Base-by-base conservation (phyloP, 2,797 vertebrate species). In the Limnodromus scolopaceus region DNA sequence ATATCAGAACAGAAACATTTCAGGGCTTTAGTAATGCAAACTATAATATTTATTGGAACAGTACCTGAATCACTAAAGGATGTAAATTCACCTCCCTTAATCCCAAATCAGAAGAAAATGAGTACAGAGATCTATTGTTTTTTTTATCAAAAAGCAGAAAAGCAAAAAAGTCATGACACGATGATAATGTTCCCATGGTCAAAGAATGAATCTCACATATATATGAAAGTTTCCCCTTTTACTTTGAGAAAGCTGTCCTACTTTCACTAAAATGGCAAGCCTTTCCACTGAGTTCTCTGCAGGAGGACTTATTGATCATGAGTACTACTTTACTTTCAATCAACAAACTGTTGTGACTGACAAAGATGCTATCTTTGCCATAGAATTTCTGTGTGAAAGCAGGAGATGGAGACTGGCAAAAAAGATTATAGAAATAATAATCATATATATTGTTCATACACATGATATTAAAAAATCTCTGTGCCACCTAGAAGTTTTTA, bases 121-220 rank as follows among this genome's bases (percentile, higher is more conserved):
- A 84, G 34, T 6, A 66, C 11, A 60, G 17, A 16, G 16, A 45
- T 45, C 3, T 1, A 16, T 24, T 74, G 39, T 68, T 80, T 92
- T 2, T 71, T 80, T 93, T 2, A 83, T 49, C 28, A 71, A 84
- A 90, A 46, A 28, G 17, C 10, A 60, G 27, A 79, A 91, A 94
- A 66, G 20, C 4, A 39, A 75, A 65, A 77, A 46, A 13, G 13
- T 28, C 18, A 86, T 0, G 0, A 54, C 30, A 69, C 0, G 4
- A 28, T 16, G 32, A 30, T 30, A 60, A 63, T 3, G 4, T 34
- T 82, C 12, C 9, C 18, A 48, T 4, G 11, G 38, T 17, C 39
- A 69, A 55, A 80, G 36, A 53, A 43, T 34, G 43, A 61, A 57
- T 39, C 15, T 65, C 20, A 25, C 1, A 1, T 19, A 9, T n/a